Base-by-base conservation (phyloP, 2,797 vertebrate species). In the Lutjanus argentimaculatus region DNA sequence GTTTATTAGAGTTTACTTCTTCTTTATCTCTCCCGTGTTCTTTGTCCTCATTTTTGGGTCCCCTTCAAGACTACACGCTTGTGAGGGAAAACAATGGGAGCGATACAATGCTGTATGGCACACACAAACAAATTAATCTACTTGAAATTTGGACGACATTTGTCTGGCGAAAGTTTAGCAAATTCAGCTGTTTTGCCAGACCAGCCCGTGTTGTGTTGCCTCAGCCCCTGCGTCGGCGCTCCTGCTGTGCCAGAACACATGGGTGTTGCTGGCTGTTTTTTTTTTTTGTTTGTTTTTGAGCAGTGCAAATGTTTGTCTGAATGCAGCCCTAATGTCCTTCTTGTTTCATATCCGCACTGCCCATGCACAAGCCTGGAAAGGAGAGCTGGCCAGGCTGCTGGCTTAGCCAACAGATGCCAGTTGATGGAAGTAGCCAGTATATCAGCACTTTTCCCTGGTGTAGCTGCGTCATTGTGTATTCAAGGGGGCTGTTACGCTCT, bases 291-390 rank as follows among this genome's bases (percentile, higher is more conserved):
- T 7, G 64, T 25, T 25, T 21, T 19, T 7, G 64, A 45, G 36
- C 71, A 53, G 21, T 25, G 62, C 22, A 61, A 66, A 70, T 76
- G 7, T 51, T 36, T 70, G 67, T 69, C 3, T 49, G 17, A 67
- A 25, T 3, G 1, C 59, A 36, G 14, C 13, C 13, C 67, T 22
- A 17, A 40, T 17, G 21, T 52, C 36, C 25, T 64, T 36, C 1
- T 75, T 67, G 30, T 64, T 69, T 75, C 46, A 36, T 12, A 25
- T 53, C 2, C 14, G 16, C 30, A 17, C 11, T 6, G 42, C 40
- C 13, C 22, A 52, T 3, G 8, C 55, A 22, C 6, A 13, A 8
- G 22, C 51, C 59, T 45, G 61, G 55, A 63, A 21, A 62, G 40
- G 14, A 45, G 16, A 51, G 66, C 43, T 57, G 51, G 40, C 13